These are phyloP conservation scores for Ceratothoa steindachneri DNA, from an alignment of 2,888 invertebrate genomes.

Conservation along the genomic window DNA sequence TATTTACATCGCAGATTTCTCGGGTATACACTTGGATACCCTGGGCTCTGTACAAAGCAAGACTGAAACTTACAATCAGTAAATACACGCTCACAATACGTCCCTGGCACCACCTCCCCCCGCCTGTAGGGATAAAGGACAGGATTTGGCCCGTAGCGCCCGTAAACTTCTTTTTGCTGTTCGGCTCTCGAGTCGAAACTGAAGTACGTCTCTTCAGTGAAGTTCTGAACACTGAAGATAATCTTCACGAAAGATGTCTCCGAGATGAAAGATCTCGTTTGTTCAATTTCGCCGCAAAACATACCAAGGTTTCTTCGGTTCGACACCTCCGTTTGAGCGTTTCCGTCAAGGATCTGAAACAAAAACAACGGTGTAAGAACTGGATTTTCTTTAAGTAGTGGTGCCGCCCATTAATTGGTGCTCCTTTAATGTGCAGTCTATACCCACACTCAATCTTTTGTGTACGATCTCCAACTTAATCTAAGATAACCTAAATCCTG, in stretches of 20 bases:
- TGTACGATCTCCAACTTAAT: too few relatives aligned
- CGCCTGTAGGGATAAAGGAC: constrained; percentile 85
- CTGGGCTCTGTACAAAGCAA: constrained; percentile 89
- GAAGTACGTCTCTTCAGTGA: constrained; percentile 85
- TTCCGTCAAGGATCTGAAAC: constrained; percentile 80
- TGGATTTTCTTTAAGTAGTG: neutral
- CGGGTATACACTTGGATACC: constrained; percentile 87
- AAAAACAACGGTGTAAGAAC: too few relatives aligned
- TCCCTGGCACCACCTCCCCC: constrained; percentile 82
- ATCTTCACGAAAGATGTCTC: constrained; percentile 90
- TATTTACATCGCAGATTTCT: constrained; percentile 86
- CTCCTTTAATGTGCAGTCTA: too few relatives aligned
- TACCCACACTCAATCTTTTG: too few relatives aligned
- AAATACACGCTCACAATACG: constrained; percentile 55
- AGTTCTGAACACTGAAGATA: constrained; percentile 85
- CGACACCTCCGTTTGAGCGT: constrained; percentile 80
- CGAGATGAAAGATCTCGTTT: constrained; percentile 89
- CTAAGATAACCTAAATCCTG: too few relatives aligned
- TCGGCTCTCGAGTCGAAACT: constrained; percentile 82
- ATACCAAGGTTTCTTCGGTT: constrained; percentile 79
- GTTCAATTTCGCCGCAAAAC: constrained; percentile 89
- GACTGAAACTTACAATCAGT: constrained; percentile 64
- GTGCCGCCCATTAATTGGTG: neutral
- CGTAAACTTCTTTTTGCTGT: constrained; percentile 59
- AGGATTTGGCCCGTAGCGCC: constrained; percentile 88